Evolutionary conservation across 2,888 invertebrate genomes (phyloP).

Genomic region (Drosophila prolongata): DNA sequence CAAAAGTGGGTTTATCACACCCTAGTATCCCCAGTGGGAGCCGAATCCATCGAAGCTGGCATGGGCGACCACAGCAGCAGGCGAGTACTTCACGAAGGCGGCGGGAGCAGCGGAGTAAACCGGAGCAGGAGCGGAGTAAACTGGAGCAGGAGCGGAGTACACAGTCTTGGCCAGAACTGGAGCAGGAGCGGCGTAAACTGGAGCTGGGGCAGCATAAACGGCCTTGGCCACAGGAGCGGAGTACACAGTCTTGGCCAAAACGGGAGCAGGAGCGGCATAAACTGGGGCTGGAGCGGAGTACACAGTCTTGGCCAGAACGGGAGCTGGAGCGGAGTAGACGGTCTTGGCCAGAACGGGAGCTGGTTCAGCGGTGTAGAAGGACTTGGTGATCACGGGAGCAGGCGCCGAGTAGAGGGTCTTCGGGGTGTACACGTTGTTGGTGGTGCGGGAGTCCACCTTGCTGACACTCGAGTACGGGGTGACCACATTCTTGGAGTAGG

Average conservation of each 20-base stretch:
- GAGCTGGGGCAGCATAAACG: conserved; percentile 43
- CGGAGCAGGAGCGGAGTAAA: conserved; percentile 37
- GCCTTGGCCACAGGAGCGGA: conserved; percentile 63
- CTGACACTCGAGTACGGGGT: conserved; percentile 87
- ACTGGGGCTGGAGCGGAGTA: conserved; percentile 54
- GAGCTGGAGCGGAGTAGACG: conserved; percentile 59
- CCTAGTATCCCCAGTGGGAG: conserved; percentile 88
- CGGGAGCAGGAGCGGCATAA: conserved; percentile 45
- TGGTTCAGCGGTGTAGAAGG: conserved; percentile 46
- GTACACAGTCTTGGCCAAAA: conserved; percentile 54
- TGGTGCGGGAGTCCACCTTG: conserved; percentile 86
- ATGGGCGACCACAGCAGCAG: conserved; percentile 85
- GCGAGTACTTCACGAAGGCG: conserved; percentile 68
- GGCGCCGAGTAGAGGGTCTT: conserved; percentile 78
- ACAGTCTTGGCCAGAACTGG: conserved; percentile 47
- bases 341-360: conserved; percentile 63
- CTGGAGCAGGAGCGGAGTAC: conserved; percentile 43
- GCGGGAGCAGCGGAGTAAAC: conserved; percentile 69
- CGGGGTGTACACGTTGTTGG: conserved; percentile 86
- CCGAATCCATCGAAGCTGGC: conserved; percentile 87
- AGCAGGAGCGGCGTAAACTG: conserved; percentile 30
- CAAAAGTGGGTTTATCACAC: conserved; percentile 19
- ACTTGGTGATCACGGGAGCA: conserved; percentile 76
- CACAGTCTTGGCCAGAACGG: conserved; percentile 60
- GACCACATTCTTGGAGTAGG: conserved; percentile 87